These are phyloP conservation scores for Amphiura filiformis DNA, from an alignment of 35 echinoderm and acorn worm species.

Conservation along the genomic window DNA sequence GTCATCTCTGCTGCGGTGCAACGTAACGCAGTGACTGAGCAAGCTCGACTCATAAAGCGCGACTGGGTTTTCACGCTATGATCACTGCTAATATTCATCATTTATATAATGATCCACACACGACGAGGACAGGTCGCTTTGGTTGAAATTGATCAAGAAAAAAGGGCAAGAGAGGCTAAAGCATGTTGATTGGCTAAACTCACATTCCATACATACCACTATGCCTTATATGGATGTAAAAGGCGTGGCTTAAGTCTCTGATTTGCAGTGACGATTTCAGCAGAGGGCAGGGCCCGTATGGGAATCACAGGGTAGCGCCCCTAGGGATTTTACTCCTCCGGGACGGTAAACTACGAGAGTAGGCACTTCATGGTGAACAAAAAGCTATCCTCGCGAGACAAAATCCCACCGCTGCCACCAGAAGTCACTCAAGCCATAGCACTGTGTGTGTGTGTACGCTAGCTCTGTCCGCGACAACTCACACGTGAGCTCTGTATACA, in stretches of 20 bases:
- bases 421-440: constrained; percentile 42
- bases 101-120: not conserved
- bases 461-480: not conserved
- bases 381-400: constrained; percentile 60
- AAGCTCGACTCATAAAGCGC: too few relatives aligned
- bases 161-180: constrained; percentile 32
- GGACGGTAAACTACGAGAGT: constrained; percentile 39
- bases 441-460: not conserved
- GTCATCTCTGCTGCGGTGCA: not conserved
- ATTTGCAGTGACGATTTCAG: constrained; percentile 24
- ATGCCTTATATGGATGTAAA: constrained; percentile 80
- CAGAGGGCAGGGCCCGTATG: constrained; percentile 34
- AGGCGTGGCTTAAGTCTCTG: constrained; percentile 70
- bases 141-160: constrained; percentile 17
- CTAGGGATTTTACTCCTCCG: constrained; percentile 41
- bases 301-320: constrained; percentile 20
- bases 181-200: constrained; percentile 52
- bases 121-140: not conserved
- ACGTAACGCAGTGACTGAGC: not conserved
- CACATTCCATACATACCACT: constrained; percentile 67
- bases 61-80: too few relatives aligned
- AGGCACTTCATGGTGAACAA: constrained; percentile 59
- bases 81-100: not conserved
- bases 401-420: constrained; percentile 8
- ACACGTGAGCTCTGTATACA: constrained; percentile 22